Percentiles rank a stretch among this genome's conserved stretches.
Evolutionary conservation across 1,140 invertebrate genomes (phyloP).

Genomic region (Probaryconus sp.): DNA sequence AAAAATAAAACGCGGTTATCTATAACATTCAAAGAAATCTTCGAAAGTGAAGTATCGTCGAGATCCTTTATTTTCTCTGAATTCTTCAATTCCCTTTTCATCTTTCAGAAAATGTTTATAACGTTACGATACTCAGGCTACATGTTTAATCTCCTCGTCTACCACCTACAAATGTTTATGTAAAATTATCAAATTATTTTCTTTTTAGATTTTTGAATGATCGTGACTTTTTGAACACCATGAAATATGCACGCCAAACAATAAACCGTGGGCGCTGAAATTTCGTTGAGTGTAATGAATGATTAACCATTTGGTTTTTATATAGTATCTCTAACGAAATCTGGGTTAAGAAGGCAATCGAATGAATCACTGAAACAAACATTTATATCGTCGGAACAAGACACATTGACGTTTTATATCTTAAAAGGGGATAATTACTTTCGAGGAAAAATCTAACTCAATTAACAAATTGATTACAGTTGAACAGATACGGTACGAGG

Average conservation of each 20-base stretch:
- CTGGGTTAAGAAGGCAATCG: conserved; percentile 37
- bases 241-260: conserved; percentile 8
- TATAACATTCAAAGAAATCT: conserved; percentile 21
- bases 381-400: conserved; percentile 21
- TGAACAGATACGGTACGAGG: too few relatives aligned
- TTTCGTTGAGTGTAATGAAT: conserved; percentile 8
- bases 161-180: conserved; percentile 27
- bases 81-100: conserved; percentile 51
- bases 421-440: conserved; percentile 11
- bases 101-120: conserved; percentile 48
- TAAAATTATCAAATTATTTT: too few relatives aligned
- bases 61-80: conserved; percentile 31
- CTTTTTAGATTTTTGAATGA: too few relatives aligned
- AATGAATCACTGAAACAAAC: conserved; percentile 26
- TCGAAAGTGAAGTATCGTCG: conserved; percentile 21
- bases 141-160: conserved; percentile 52
- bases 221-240: too few relatives aligned
- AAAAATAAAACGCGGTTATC: neutral
- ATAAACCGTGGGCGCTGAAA: conserved; percentile 14
- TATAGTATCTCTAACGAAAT: conserved; percentile 10
- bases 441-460: neutral
- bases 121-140: conserved; percentile 29
- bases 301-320: conserved; percentile 16
- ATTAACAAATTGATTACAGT: neutral
- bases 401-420: conserved; percentile 16